phyloP scores from a whole-genome alignment of 2,888 invertebrate genomes.

The Drosophila neoperkinsi region DNA sequence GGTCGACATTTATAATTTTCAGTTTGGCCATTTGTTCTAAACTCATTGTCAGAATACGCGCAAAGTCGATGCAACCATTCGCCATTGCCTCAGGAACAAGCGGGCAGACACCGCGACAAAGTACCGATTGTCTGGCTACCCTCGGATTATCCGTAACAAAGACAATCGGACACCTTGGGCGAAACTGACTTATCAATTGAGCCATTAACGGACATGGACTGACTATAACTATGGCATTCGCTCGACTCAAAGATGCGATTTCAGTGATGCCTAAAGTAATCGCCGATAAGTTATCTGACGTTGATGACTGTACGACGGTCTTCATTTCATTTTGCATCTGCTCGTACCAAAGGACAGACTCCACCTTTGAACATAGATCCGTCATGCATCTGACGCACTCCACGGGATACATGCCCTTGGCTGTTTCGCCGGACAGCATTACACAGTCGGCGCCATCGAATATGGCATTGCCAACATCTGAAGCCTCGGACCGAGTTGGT shows the following conservation, averaged over 20 bases:
- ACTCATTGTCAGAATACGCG: constrained; percentile 36
- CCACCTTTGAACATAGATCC: constrained; percentile 97
- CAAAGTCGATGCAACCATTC: constrained; percentile 34
- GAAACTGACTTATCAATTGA: constrained; percentile 95
- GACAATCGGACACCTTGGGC: constrained; percentile 96
- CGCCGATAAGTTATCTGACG: constrained; percentile 94
- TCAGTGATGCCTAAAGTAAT: constrained; percentile 97
- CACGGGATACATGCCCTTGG: constrained; percentile 97
- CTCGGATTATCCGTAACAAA: constrained; percentile 93
- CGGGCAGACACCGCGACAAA: constrained; percentile 58
- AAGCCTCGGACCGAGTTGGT: constrained; percentile 97
- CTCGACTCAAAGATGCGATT: constrained; percentile 94
- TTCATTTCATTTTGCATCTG: constrained; percentile 94
- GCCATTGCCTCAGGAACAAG: constrained; percentile 48
- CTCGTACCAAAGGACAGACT: constrained; percentile 97
- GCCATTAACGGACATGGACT: constrained; percentile 87
- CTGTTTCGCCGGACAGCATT: constrained; percentile 99
- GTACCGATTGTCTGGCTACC: constrained; percentile 90
- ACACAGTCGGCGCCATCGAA: constrained; percentile 99
- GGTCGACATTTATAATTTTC: constrained; percentile 38
- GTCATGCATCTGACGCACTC: constrained; percentile 96
- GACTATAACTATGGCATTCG: constrained; percentile 93
- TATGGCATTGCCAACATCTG: constrained; percentile 99
- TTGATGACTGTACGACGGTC: constrained; percentile 75
- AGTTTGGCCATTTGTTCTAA: constrained; percentile 40